Conservation (phyloP, 2,113 vertebrate genomes). For the Trichomycterus rosablanca region DNA sequence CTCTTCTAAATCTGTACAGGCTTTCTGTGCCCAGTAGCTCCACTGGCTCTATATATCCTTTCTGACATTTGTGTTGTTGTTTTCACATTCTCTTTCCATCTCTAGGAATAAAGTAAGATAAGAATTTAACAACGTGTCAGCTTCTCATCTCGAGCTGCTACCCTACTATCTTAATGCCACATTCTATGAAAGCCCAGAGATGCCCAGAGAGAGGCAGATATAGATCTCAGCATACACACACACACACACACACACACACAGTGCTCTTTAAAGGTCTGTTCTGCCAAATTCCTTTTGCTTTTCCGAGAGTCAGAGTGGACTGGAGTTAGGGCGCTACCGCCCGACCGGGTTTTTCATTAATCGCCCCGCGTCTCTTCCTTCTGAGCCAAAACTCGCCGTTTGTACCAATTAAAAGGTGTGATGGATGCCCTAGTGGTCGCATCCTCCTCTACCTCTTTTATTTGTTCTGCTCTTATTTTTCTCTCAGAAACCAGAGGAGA, state of each 20-base stretch:
- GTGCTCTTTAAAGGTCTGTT: constrained; percentile 18
- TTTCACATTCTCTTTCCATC: not conserved
- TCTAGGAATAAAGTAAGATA: constrained; percentile 45
- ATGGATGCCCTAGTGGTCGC: constrained; percentile 41
- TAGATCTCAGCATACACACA: constrained; percentile 47
- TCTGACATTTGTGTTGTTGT: not conserved
- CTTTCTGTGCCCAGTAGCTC: too few species aligned
- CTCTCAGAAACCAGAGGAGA: constrained; percentile 4
- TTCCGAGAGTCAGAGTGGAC: constrained; percentile 36
- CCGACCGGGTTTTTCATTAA: constrained; percentile 32
- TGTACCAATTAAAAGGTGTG: constrained; percentile 55
- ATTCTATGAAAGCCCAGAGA: constrained; percentile 37
- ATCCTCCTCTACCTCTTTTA: constrained; percentile 20
- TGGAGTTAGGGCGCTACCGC: constrained; percentile 38
- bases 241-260: constrained; percentile 10
- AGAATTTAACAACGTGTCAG: constrained; percentile 57
- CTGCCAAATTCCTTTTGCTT: constrained; percentile 9
- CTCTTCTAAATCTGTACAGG: too few species aligned
- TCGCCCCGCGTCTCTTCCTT: constrained; percentile 37
- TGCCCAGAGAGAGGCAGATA: constrained; percentile 53
- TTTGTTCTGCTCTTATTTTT: constrained; percentile 45
- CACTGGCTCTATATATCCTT: too few species aligned
- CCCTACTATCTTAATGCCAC: constrained; percentile 43
- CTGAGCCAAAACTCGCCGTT: constrained; percentile 10
- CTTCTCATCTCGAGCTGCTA: constrained; percentile 36